Percentiles rank a stretch among this genome's conserved stretches.
Evolutionary conservation across 2,888 invertebrate genomes (phyloP).

Genomic region (Baccha elongata): DNA sequence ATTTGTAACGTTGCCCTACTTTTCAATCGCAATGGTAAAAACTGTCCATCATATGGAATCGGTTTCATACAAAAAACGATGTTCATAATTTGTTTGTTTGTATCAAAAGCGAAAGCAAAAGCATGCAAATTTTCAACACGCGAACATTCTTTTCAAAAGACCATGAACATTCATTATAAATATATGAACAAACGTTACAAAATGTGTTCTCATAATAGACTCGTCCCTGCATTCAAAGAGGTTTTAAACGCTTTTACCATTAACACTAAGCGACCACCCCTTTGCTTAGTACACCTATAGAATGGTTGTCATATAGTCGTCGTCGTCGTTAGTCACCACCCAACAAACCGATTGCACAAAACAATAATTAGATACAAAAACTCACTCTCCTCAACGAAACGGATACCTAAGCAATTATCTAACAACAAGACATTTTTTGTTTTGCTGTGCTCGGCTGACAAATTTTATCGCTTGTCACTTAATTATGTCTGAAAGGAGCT

Average conservation of each 20-base stretch:
- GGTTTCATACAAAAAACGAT: not conserved
- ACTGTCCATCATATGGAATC: not conserved
- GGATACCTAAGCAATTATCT: conserved; percentile 47
- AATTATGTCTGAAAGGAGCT: conserved; percentile 45
- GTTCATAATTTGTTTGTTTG: not conserved
- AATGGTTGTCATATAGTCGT: no score
- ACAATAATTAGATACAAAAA: conserved; percentile 42
- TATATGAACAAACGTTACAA: not conserved
- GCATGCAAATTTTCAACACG: not conserved
- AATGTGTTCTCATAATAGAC: conserved; percentile 10
- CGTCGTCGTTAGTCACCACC: conserved; percentile 14
- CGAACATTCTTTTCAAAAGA: not conserved
- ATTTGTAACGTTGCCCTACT: not conserved
- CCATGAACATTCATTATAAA: not conserved
- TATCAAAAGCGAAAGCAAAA: not conserved
- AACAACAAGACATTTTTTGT: conserved; percentile 24
- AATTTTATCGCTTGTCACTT: conserved; percentile 70
- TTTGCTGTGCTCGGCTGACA: conserved; percentile 33
- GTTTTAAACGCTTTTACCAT: conserved; percentile 7
- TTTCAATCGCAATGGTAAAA: not conserved
- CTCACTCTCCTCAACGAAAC: conserved; percentile 17
- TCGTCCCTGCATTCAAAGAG: conserved; percentile 8
- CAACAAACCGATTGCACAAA: conserved; percentile 43
- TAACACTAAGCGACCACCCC: not conserved
- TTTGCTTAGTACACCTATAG: not conserved